Percentiles rank a stretch among this genome's conserved stretches.
These are phyloP conservation scores for Rhipidura dahli DNA, from an alignment of 2,113 vertebrate species.

Conservation along the genomic window DNA sequence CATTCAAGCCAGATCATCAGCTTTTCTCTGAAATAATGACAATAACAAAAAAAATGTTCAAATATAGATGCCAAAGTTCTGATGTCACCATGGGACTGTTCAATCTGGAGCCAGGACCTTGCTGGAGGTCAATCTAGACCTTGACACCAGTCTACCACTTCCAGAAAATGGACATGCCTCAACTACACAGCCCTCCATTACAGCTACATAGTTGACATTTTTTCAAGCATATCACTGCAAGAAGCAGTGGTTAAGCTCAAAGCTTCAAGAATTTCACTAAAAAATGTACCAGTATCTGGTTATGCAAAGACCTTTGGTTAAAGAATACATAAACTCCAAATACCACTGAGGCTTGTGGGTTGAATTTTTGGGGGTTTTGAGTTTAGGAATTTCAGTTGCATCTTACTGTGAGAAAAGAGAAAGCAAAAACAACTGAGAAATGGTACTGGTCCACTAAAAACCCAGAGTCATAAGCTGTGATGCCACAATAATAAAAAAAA, in stretches of 20 bases:
- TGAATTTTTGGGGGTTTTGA: constrained; percentile 25
- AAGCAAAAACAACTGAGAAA: constrained; percentile 44
- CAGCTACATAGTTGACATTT: constrained; percentile 33
- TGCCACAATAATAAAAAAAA: constrained; percentile 26
- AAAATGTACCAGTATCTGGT: constrained; percentile 53
- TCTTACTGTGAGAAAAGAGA: constrained; percentile 58
- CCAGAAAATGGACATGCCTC: background rate
- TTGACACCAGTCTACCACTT: background rate
- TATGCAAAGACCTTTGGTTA: constrained; percentile 51
- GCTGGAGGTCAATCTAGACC: background rate
- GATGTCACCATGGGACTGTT: background rate
- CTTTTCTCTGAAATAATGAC: background rate
- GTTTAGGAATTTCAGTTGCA: constrained; percentile 22
- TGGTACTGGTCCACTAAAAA: constrained; percentile 23
- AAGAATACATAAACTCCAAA: constrained; percentile 50
- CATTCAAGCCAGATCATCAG: background rate
- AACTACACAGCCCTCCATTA: background rate
- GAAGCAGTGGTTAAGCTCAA: constrained; percentile 34
- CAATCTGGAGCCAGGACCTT: background rate
- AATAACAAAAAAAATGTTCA: background rate
- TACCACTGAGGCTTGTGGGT: constrained; percentile 40
- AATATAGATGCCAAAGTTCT: background rate
- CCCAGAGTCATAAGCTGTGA: constrained; percentile 1
- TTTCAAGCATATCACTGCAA: constrained; percentile 47
- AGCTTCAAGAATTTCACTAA: constrained; percentile 50